Percentiles rank a stretch among this genome's conserved stretches.
phyloP scores from a whole-genome alignment of 2,797 vertebrate genomes.

The Liparis tanakae region DNA sequence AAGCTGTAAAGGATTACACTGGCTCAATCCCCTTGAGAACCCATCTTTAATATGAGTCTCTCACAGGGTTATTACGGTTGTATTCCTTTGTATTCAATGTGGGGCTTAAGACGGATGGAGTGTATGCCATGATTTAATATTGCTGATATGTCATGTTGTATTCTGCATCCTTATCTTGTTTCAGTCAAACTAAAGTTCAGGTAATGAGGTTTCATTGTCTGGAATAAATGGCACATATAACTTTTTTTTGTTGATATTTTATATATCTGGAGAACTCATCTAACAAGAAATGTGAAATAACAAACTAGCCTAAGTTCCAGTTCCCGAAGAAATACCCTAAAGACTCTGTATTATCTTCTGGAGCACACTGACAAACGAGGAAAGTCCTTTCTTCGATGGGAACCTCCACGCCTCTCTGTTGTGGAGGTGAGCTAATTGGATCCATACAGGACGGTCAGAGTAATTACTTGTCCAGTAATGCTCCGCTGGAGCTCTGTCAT shows the following conservation, averaged over 20 bases:
- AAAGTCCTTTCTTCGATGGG: constrained; percentile 30
- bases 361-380: constrained; percentile 11
- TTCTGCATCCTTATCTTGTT: constrained; percentile 2
- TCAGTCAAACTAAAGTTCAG: constrained; percentile 4
- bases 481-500: constrained; percentile 58
- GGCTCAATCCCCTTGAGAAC: background rate
- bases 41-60: constrained; percentile 10
- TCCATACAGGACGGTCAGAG: constrained; percentile 59
- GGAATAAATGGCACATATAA: background rate
- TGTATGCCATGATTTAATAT: background rate
- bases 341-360: background rate
- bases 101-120: background rate
- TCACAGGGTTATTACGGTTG: constrained; percentile 1
- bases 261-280: background rate
- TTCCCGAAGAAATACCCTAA: constrained; percentile 22
- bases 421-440: constrained; percentile 56
- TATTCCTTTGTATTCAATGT: constrained; percentile 2
- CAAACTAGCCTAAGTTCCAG: constrained; percentile 3
- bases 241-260: background rate
- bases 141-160: background rate
- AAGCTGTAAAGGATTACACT: constrained; percentile 2
- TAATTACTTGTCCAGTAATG: constrained; percentile 70
- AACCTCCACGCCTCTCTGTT: constrained; percentile 17
- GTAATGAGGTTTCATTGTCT: constrained; percentile 1
- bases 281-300: background rate